Evolutionary conservation across 2,113 vertebrate genomes (phyloP), one percentile per base, ranked within the genome.

Genomic region (Puntigrus tetrazona): DNA sequence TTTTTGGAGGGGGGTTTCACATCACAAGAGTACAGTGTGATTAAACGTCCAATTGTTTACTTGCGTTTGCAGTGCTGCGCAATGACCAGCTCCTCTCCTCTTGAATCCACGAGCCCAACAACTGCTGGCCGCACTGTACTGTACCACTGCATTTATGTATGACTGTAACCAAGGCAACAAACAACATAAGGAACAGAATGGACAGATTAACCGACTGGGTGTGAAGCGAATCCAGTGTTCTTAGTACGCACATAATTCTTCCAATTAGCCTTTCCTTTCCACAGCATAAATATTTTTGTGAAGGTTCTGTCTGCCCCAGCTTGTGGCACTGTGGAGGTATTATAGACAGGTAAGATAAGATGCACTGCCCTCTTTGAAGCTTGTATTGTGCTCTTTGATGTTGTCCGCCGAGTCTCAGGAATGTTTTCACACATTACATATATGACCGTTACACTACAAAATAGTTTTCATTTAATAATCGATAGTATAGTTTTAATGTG

Each of bases 91-190:
- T 36, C 63, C 45, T 20, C 43, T 73, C 52, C 29, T 55, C 57
- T 65, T 75, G 81, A 85, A 57, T 20, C 73, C 45, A 75, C 73
- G 16, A 22, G 73, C 55, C 27, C 67, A 79, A 29, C 63, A 86
- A 86, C 83, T 78, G 86, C 83, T 61, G 87, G 87, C 86, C 77
- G 9, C 69, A 89, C 88, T 84, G 85, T 86, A 86, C 88, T 89
- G 77, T 91, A 91, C 88, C 85, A 86, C 83, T 88, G 89, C 86
- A 83, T 90, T 92, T 92, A 92, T 92, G 92, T 92, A 91, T 92
- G 90, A 91, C 90, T 90, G 94, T 94, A 92, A 92, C 94, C 93
- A 95, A 92, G 91, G 94, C 93, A 95, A 94, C 94, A 91, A 93
- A 95, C 92, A 94, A 93, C 88, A 90, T 91, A 87, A 88, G 89